phyloP scores from a whole-genome alignment of 2,888 invertebrate species.

The Dugesia japonica region DNA sequence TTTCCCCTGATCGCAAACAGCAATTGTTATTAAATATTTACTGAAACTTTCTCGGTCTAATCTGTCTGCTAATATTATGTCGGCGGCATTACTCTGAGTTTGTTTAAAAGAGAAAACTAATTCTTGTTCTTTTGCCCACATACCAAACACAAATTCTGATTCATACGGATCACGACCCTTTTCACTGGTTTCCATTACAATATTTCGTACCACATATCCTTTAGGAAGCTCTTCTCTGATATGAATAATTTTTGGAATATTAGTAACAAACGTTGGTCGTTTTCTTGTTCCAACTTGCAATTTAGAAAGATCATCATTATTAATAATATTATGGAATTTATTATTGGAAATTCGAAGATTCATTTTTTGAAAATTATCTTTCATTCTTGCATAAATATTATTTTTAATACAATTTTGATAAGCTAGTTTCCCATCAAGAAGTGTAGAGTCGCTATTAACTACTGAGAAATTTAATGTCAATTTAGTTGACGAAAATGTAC shows the following conservation, averaged over 20 bases:
- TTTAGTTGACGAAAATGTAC: neutral
- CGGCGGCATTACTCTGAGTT: neutral
- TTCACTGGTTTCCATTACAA: neutral
- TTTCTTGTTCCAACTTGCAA: neutral
- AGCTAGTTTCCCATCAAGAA: neutral
- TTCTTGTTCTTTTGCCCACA: neutral
- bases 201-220: neutral
- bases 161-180: neutral
- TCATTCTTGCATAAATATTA: neutral
- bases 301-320: neutral
- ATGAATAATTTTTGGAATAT: neutral
- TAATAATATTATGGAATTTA: neutral
- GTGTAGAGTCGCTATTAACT: neutral
- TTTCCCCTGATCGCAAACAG: conserved; percentile 26
- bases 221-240: neutral
- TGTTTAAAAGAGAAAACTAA: neutral
- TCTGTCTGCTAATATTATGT: conserved; percentile 38
- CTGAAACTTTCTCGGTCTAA: neutral
- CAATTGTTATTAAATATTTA: neutral
- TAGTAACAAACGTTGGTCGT: neutral
- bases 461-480: neutral
- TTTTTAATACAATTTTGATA: neutral
- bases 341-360: neutral
- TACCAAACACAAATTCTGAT: neutral
- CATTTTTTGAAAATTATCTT: neutral